A percentile compares a stretch with the other conserved stretches of the same genome.
Conservation (phyloP, 2,797 vertebrate species). For the Gymnopithys bicolor region DNA sequence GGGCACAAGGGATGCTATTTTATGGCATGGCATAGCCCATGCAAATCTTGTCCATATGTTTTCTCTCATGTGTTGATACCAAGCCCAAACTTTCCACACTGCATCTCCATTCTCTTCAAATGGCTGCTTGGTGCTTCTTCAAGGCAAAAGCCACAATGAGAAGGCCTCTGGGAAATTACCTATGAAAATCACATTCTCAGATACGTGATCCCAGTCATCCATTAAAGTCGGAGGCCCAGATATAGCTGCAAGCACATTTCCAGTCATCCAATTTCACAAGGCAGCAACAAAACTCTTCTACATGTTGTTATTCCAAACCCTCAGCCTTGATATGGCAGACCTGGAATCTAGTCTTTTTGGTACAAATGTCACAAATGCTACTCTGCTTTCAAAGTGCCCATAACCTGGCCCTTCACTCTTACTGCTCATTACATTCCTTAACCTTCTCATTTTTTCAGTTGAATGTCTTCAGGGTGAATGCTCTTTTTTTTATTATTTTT, state of each 20-base stretch:
- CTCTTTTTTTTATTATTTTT: neutral
- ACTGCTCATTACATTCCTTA: neutral
- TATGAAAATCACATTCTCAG: neutral
- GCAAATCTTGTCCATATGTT: neutral
- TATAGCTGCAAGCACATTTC: neutral
- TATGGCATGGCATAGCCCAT: rapidly evolving
- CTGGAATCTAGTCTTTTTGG: neutral
- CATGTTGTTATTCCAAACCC: neutral
- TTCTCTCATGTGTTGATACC: neutral
- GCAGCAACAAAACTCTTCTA: neutral
- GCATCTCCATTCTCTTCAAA: neutral
- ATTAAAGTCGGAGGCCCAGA: neutral
- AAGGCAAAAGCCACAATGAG: neutral
- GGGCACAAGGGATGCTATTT: too few relatives aligned
- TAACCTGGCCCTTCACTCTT: neutral
- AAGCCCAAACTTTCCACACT: neutral
- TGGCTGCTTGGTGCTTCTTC: neutral
- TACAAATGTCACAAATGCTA: neutral
- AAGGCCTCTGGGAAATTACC: neutral
- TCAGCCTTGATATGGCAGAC: neutral
- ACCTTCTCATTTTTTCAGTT: neutral
- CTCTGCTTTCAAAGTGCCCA: neutral
- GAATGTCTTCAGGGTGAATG: neutral
- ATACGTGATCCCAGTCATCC: neutral
- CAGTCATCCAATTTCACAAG: neutral